These are phyloP conservation scores for Drosophila ochracea DNA, from an alignment of 2,888 invertebrate species.

Conservation along the genomic window DNA sequence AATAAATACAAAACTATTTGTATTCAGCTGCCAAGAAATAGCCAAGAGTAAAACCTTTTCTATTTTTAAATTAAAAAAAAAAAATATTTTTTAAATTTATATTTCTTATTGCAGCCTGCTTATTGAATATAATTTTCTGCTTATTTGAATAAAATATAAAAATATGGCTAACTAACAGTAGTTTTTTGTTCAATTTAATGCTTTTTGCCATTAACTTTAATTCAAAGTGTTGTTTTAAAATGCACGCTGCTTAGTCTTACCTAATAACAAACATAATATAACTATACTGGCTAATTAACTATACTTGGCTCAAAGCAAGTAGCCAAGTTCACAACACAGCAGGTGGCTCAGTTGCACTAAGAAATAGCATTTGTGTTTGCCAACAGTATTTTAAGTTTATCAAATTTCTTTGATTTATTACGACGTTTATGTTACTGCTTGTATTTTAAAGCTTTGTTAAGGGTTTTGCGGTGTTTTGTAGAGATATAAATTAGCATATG, in stretches of 20 bases:
- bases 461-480: constrained; percentile 12
- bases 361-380: constrained; percentile 28
- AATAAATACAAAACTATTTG: neutral
- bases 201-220: neutral
- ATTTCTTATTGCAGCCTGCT: neutral
- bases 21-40: neutral
- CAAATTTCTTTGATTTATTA: constrained; percentile 62
- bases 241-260: neutral
- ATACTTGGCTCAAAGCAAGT: neutral
- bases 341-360: constrained; percentile 14
- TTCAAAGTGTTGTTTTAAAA: neutral
- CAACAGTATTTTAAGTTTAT: constrained; percentile 18
- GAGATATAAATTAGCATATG: constrained; percentile 43
- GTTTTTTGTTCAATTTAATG: neutral
- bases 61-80: neutral
- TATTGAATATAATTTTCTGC: neutral
- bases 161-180: neutral
- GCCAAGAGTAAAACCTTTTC: neutral
- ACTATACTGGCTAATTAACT: neutral
- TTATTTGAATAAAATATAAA: neutral
- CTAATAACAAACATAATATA: neutral
- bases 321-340: constrained; percentile 37
- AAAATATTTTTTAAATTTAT: neutral
- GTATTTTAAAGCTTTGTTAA: constrained; percentile 11
- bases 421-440: constrained; percentile 36